These are phyloP conservation scores for Caradrina kadenii DNA, from an alignment of 2,888 invertebrate genomes.

Conservation along the genomic window DNA sequence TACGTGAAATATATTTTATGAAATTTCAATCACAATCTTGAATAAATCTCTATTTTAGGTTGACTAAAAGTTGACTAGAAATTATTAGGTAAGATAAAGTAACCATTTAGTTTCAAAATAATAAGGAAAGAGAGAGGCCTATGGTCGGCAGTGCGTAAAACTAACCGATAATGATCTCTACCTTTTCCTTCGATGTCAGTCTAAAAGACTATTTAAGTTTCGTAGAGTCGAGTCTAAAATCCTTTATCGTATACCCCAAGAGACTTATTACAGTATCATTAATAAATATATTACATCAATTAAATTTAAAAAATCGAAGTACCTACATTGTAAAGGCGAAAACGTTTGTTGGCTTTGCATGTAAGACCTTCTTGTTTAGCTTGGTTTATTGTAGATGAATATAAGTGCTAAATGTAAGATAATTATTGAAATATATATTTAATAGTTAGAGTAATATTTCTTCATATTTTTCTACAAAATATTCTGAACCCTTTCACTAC, in stretches of 20 bases:
- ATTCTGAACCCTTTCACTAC: conserved; percentile 62
- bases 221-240: conserved; percentile 43
- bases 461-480: conserved; percentile 86
- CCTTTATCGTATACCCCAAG: conserved; percentile 52
- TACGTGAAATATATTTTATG: conserved; percentile 51
- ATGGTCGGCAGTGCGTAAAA: conserved; percentile 39
- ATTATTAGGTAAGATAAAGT: conserved; percentile 60
- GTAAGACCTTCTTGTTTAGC: conserved; percentile 65
- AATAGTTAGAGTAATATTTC: conserved; percentile 83
- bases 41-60: conserved; percentile 55
- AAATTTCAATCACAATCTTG: conserved; percentile 47
- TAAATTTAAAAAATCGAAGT: conserved; percentile 45
- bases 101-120: conserved; percentile 57
- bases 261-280: conserved; percentile 62
- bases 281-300: conserved; percentile 46
- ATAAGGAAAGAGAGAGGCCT: conserved; percentile 54
- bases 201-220: conserved; percentile 60
- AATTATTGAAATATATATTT: conserved; percentile 68
- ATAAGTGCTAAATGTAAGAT: conserved; percentile 73
- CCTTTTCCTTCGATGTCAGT: conserved; percentile 53
- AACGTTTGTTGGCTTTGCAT: conserved; percentile 68
- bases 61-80: conserved; percentile 63
- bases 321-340: conserved; percentile 54
- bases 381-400: conserved; percentile 67
- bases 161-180: conserved; percentile 41